phyloP scores from a whole-genome alignment of 2,797 vertebrate species.

The Oreonectes daqikongensis region DNA sequence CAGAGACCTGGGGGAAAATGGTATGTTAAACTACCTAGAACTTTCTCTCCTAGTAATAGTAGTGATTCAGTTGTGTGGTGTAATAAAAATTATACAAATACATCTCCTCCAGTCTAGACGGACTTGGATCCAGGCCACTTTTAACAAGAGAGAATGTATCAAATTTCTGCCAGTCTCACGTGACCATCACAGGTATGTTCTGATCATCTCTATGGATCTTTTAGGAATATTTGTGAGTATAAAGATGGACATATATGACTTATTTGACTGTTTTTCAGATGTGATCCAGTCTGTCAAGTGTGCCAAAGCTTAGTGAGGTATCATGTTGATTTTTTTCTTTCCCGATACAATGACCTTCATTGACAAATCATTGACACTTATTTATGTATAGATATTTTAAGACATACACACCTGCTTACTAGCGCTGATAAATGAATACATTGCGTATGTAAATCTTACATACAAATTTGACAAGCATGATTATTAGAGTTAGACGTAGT shows the following conservation, averaged over 20 bases:
- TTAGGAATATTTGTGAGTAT: background rate
- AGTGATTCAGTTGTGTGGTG: background rate
- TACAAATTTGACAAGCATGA: too few species aligned
- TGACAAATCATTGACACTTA: too few species aligned
- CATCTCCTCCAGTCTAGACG: constrained; percentile 77
- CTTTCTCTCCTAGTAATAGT: background rate
- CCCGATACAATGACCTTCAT: too few species aligned
- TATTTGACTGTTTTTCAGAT: constrained; percentile 78
- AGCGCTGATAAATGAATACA: too few species aligned
- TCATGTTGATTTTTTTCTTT: too few species aligned
- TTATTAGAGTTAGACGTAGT: too few species aligned
- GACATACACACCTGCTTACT: too few species aligned
- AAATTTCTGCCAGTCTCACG: constrained; percentile 85
- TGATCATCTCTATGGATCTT: background rate
- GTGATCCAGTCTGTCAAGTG: constrained; percentile 87
- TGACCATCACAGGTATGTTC: constrained; percentile 89
- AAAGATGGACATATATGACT: too few species aligned
- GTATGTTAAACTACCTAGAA: constrained; percentile 14
- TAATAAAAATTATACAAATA: background rate
- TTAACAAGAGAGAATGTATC: constrained; percentile 91
- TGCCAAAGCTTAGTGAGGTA: constrained; percentile 97
- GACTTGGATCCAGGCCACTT: constrained; percentile 90
- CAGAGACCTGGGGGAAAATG: constrained; percentile 25
- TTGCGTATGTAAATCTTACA: too few species aligned
- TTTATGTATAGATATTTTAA: too few species aligned